A percentile compares a stretch with the other conserved stretches of the same genome.
These are phyloP conservation scores for Gasteruption jaculator DNA, from an alignment of 2,888 invertebrate species.

Conservation along the genomic window DNA sequence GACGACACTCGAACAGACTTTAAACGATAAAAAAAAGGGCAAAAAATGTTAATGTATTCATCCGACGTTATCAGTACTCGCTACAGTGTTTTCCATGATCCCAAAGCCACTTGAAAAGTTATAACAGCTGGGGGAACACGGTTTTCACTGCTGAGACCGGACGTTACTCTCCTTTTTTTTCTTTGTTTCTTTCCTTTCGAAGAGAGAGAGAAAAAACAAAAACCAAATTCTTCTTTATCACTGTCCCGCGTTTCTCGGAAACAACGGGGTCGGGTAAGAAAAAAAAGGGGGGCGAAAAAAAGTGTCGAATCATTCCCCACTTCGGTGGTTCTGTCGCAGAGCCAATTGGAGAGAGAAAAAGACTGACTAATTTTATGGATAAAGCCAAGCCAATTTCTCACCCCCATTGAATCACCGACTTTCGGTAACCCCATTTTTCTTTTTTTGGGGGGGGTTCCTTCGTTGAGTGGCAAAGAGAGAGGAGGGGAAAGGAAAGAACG, in stretches of 20 bases:
- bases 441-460: not conserved
- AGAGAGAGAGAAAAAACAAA: not conserved
- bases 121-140: conserved; percentile 48
- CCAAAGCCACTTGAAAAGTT: conserved; percentile 40
- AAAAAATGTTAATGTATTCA: no score
- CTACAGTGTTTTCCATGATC: conserved; percentile 49
- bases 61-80: no score
- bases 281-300: no score
- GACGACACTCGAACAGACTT: no score
- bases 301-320: no score
- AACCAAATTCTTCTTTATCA: not conserved
- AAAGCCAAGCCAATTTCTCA: conserved; percentile 66
- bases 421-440: not conserved
- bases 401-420: conserved; percentile 56
- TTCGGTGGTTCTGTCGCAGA: conserved; percentile 56
- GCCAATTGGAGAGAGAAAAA: conserved; percentile 77
- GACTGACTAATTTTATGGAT: conserved; percentile 61
- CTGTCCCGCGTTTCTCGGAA: no score
- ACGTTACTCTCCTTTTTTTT: conserved; percentile 8
- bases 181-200: not conserved
- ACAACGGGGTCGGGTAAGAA: no score
- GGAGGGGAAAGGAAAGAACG: conserved; percentile 5
- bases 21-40: no score
- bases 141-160: conserved; percentile 48
- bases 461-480: conserved; percentile 1